A percentile compares a stretch with the other conserved stretches of the same genome.
Evolutionary conservation across 2,888 invertebrate genomes (phyloP).

Genomic region (Apotomis capreana): DNA sequence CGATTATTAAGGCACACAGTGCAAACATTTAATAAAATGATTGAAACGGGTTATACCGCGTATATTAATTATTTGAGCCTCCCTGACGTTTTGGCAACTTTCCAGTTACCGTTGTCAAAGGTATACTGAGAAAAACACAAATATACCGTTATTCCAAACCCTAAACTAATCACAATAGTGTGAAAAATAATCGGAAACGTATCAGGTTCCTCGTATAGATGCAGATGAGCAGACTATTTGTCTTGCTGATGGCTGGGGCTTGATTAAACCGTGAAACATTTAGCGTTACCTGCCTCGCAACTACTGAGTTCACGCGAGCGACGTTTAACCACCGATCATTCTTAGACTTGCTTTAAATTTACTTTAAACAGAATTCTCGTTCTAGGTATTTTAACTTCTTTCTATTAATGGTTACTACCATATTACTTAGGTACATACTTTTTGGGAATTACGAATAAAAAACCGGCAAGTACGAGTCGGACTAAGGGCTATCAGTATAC

Average conservation of each 20-base stretch:
- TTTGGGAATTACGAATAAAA: too few species aligned
- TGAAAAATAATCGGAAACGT: slow-evolving; percentile 61
- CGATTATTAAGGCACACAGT: too few species aligned
- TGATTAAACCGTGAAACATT: slow-evolving; percentile 83
- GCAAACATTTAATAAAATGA: background rate
- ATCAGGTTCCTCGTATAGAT: slow-evolving; percentile 80
- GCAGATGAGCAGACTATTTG: slow-evolving; percentile 83
- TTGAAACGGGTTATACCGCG: too few species aligned
- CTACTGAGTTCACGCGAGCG: slow-evolving; percentile 28
- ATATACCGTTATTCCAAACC: too few species aligned
- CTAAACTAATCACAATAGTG: slow-evolving; percentile 19
- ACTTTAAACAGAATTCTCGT: background rate
- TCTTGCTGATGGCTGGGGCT: slow-evolving; percentile 79
- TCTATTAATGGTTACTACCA: too few species aligned
- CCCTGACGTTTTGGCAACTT: too few species aligned
- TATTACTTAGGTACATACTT: too few species aligned
- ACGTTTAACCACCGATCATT: slow-evolving; percentile 20
- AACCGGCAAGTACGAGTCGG: too few species aligned
- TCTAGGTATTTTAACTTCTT: background rate
- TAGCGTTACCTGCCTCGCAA: slow-evolving; percentile 64
- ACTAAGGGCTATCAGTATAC: too few species aligned
- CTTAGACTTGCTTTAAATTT: slow-evolving; percentile 5
- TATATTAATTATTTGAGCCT: too few species aligned
- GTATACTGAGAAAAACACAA: background rate
- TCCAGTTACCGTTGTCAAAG: too few species aligned